Percentiles rank a stretch among this genome's conserved stretches.
These are phyloP conservation scores for Ectemnius cavifrons DNA, from an alignment of 2,888 invertebrate species.

Conservation along the genomic window DNA sequence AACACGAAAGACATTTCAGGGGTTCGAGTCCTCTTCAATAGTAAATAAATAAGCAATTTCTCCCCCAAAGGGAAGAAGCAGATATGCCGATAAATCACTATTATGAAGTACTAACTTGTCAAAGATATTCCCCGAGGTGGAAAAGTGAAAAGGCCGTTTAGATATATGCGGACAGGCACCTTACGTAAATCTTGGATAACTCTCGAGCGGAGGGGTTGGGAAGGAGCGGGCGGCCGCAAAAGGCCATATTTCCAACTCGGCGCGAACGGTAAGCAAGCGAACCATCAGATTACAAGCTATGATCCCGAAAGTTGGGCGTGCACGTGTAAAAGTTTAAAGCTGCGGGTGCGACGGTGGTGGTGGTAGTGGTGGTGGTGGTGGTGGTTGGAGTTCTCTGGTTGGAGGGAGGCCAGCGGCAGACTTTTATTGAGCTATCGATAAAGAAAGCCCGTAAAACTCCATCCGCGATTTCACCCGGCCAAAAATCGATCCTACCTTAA, in stretches of 20 bases:
- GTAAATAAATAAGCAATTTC: not conserved
- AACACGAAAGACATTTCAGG: too few species aligned
- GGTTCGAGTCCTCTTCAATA: not conserved
- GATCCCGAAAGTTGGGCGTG: slow-evolving; percentile 33
- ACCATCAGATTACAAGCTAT: slow-evolving; percentile 38
- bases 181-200: slow-evolving; percentile 4
- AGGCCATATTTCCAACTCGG: slow-evolving; percentile 6
- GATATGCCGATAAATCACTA: not conserved
- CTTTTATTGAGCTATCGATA: slow-evolving; percentile 40
- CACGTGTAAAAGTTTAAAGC: slow-evolving; percentile 37
- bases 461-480: slow-evolving; percentile 17
- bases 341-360: slow-evolving; percentile 9
- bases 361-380: too few species aligned
- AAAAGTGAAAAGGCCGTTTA: slow-evolving; percentile 3
- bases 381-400: too few species aligned
- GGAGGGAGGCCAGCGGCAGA: not conserved
- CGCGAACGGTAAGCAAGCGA: not conserved
- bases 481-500: slow-evolving; percentile 27
- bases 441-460: slow-evolving; percentile 35
- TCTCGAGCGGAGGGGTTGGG: not conserved
- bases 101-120: slow-evolving; percentile 4
- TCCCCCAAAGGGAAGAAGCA: not conserved
- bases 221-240: not conserved
- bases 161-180: slow-evolving; percentile 2
- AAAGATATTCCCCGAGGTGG: not conserved